phyloP scores from a whole-genome alignment of 1,140 invertebrate genomes.

The Drosophila neocordata region DNA sequence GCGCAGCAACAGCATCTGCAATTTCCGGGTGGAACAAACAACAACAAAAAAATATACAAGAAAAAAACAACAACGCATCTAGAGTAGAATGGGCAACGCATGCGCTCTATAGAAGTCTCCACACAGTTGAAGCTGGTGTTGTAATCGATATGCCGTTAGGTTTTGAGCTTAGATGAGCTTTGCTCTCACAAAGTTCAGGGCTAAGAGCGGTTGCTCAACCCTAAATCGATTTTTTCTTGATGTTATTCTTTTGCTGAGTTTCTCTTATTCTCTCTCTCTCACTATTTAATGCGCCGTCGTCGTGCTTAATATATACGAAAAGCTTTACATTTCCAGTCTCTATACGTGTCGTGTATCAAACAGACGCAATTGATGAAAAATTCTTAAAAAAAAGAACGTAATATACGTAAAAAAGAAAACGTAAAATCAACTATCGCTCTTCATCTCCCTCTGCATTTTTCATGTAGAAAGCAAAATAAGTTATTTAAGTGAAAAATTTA shows the following conservation, averaged over 20 bases:
- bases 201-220: slow-evolving; percentile 74
- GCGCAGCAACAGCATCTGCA: slow-evolving; percentile 58
- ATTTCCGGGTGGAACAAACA: slow-evolving; percentile 54
- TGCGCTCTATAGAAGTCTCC: slow-evolving; percentile 45
- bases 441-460: slow-evolving; percentile 41
- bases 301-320: slow-evolving; percentile 51
- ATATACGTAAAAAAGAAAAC: slow-evolving; percentile 42
- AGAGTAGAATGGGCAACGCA: slow-evolving; percentile 39
- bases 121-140: slow-evolving; percentile 52
- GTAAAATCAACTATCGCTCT: slow-evolving; percentile 47
- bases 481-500: slow-evolving; percentile 23
- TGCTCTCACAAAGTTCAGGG: slow-evolving; percentile 60
- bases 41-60: slow-evolving; percentile 14
- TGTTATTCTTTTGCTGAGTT: not conserved
- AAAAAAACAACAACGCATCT: not conserved
- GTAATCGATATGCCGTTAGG: slow-evolving; percentile 56
- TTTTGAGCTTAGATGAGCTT: slow-evolving; percentile 54
- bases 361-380: slow-evolving; percentile 52
- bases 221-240: slow-evolving; percentile 48
- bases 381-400: slow-evolving; percentile 38
- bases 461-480: slow-evolving; percentile 24
- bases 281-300: slow-evolving; percentile 42
- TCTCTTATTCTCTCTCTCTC: slow-evolving; percentile 21
- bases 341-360: slow-evolving; percentile 66
- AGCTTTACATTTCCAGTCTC: slow-evolving; percentile 69